phyloP scores from a whole-genome alignment of 2,888 invertebrate species.

The Ichneumoninae sp. region DNA sequence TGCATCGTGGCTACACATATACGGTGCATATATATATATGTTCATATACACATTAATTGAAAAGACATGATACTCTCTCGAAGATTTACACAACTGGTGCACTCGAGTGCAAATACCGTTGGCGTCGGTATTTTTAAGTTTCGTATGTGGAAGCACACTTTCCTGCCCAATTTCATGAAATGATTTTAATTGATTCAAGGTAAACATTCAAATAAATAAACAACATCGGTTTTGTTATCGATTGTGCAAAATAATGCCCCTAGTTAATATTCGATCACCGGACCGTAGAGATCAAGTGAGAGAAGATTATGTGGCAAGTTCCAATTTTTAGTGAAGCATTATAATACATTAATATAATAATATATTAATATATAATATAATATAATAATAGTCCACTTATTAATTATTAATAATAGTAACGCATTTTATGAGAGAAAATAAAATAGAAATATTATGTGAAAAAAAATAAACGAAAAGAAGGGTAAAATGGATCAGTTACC shows the following conservation, averaged over 20 bases:
- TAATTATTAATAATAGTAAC: no score
- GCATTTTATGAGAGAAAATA: background rate
- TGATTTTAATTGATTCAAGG: background rate
- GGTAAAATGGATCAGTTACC: slow-evolving; percentile 24
- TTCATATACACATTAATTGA: background rate
- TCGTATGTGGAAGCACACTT: background rate
- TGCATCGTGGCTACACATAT: slow-evolving; percentile 2
- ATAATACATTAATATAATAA: no score
- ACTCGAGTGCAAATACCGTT: slow-evolving; percentile 8
- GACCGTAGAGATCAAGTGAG: no score
- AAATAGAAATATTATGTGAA: background rate
- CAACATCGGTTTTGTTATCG: background rate
- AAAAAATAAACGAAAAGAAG: background rate
- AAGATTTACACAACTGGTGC: slow-evolving; percentile 36
- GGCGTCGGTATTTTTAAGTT: background rate
- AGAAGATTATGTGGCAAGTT: no score
- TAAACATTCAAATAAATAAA: background rate
- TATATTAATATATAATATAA: no score
- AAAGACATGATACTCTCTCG: slow-evolving; percentile 4
- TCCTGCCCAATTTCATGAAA: background rate
- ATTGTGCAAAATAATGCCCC: no score
- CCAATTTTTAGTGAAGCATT: no score
- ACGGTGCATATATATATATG: background rate
- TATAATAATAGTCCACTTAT: no score
- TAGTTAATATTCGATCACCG: no score